A percentile compares a stretch with the other conserved stretches of the same genome.
Conservation (phyloP, 2,113 vertebrate genomes). For the Peromyscus leucopus region DNA sequence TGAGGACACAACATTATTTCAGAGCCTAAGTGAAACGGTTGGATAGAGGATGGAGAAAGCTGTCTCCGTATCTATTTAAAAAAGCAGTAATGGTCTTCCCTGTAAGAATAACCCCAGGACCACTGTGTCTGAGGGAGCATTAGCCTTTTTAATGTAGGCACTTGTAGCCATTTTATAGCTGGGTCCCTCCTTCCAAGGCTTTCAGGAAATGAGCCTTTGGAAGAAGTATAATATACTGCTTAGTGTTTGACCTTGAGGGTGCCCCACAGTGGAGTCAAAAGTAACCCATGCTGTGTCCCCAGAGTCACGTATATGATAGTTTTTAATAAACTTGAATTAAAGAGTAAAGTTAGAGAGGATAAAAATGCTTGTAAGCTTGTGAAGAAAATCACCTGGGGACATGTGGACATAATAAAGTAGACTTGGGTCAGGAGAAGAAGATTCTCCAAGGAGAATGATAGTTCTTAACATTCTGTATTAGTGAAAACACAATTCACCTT, state of each 20-base stretch:
- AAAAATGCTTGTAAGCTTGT: not conserved
- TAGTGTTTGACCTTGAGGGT: not conserved
- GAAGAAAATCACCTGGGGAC: not conserved
- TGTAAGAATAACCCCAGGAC: not conserved
- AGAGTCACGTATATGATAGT: not conserved
- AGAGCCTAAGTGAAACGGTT: not conserved
- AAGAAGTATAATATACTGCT: not conserved
- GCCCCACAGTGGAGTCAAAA: too few relatives aligned
- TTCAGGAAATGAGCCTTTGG: not conserved
- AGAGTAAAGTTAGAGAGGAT: not conserved
- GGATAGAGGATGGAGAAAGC: not conserved
- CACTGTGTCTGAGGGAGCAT: not conserved
- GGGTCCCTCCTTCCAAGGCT: not conserved
- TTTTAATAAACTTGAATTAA: conserved; percentile 15
- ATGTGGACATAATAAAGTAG: conserved; percentile 12
- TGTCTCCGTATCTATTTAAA: not conserved
- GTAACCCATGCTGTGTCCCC: not conserved
- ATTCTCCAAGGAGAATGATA: conserved; percentile 7
- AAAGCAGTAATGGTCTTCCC: not conserved
- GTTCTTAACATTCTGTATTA: not conserved
- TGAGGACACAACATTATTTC: not conserved
- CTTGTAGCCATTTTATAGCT: not conserved
- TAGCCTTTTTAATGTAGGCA: not conserved
- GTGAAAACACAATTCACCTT: conserved; percentile 12
- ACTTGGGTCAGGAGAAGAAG: not conserved